phyloP scores from a whole-genome alignment of 37 sponge, comb jelly and placozoan genomes.

The Geodia barretti region DNA sequence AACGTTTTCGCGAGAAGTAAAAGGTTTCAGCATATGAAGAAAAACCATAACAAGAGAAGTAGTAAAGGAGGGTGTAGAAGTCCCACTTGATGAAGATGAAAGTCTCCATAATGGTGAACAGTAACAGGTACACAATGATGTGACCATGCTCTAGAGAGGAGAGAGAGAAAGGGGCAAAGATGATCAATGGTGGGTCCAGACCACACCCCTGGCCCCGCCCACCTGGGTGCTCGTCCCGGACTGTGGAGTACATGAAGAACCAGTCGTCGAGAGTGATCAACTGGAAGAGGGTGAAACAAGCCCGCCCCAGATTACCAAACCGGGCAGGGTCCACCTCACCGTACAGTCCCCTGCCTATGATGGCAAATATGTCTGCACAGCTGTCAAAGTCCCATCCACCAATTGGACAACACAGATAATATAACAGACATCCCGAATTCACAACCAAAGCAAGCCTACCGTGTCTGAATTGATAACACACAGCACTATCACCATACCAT shows the following conservation, averaged over 20 bases:
- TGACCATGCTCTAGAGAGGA: conserved; percentile 57
- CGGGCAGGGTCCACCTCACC: conserved; percentile 67
- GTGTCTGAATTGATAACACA: no score
- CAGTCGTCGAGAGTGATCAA: conserved; percentile 94
- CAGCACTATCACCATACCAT: no score
- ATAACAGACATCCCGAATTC: neutral
- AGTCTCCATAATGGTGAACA: conserved; percentile 87
- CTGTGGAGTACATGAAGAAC: conserved; percentile 77
- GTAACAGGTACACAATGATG: conserved; percentile 74
- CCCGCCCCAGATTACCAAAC: conserved; percentile 84
- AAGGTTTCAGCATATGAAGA: no score
- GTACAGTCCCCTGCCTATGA: conserved; percentile 88
- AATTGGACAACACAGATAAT: neutral
- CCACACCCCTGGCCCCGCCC: neutral
- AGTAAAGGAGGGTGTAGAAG: no score
- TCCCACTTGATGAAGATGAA: conserved; percentile 82
- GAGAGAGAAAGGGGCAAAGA: no score
- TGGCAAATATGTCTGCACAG: conserved; percentile 81
- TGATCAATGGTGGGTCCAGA: no score
- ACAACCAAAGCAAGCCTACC: neutral
- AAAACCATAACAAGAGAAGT: no score
- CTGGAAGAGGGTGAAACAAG: conserved; percentile 86
- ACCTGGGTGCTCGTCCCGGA: conserved; percentile 50
- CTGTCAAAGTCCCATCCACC: neutral
- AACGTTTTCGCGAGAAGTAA: no score